Evolutionary conservation across 2,113 vertebrate species (phyloP).

Genomic region (Marmota monax): DNA sequence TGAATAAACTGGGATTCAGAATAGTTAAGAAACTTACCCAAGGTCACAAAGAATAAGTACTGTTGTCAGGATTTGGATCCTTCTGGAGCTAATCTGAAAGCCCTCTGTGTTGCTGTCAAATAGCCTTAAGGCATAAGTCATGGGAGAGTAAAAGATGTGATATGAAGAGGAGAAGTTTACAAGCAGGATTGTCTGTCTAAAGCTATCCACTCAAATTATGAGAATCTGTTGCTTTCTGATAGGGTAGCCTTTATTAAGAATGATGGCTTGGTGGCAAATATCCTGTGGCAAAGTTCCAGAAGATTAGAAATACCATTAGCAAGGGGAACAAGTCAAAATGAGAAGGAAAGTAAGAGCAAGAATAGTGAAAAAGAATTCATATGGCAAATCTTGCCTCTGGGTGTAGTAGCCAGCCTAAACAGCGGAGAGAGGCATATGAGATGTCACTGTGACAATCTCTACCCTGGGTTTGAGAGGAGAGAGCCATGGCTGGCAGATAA

Average conservation of each 20-base stretch:
- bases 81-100: neutral
- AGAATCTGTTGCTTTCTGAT: conserved; percentile 22
- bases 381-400: neutral
- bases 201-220: neutral
- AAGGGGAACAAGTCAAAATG: conserved; percentile 26
- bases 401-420: neutral
- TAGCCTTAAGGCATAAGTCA: neutral
- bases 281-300: neutral
- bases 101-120: neutral
- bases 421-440: neutral
- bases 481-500: neutral
- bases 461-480: neutral
- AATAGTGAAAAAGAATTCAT: neutral
- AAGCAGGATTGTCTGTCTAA: neutral
- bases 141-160: neutral
- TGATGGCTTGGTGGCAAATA: neutral
- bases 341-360: neutral
- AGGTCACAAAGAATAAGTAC: neutral
- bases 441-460: neutral
- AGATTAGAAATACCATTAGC: conserved; percentile 50
- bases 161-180: neutral
- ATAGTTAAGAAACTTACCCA: neutral
- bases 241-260: conserved; percentile 24
- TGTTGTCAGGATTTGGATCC: neutral
- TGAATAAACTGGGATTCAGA: neutral